Conservation (phyloP, 2,113 vertebrate species). For the Pelecanus crispus region DNA sequence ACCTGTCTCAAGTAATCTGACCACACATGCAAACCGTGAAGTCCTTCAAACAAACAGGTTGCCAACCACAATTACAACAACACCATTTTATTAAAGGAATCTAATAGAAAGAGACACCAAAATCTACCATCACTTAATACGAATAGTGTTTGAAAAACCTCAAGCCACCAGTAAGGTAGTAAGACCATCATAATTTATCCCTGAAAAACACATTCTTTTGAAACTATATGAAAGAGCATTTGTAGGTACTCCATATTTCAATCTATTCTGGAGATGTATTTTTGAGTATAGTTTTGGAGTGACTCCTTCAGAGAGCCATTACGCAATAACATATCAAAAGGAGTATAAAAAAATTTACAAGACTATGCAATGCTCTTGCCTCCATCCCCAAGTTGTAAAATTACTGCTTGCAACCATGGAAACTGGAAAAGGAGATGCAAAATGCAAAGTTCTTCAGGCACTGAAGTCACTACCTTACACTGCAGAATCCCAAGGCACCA, state of each 20-base stretch:
- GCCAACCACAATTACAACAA: not conserved
- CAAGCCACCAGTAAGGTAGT: not conserved
- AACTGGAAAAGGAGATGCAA: not conserved
- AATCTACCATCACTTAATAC: not conserved
- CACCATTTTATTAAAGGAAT: not conserved
- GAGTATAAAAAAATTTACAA: not conserved
- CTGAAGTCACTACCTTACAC: not conserved
- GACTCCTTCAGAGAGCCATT: not conserved
- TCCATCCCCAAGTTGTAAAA: not conserved
- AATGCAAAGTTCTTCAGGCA: not conserved
- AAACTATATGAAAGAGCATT: not conserved
- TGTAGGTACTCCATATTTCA: not conserved
- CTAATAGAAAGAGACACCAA: not conserved
- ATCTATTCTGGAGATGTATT: not conserved
- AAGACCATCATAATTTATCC: not conserved
- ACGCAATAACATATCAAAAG: not conserved
- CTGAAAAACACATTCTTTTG: not conserved
- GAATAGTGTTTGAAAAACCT: not conserved
- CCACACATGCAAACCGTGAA: not conserved
- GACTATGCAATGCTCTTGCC: not conserved
- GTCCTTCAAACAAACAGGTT: not conserved
- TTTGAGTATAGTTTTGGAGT: not conserved
- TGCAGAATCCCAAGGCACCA: not conserved
- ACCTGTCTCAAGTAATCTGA: not conserved
- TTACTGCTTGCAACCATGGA: slow-evolving; percentile 3